These are phyloP conservation scores for Temnothorax rugatulus DNA, from an alignment of 2,888 invertebrate species.

Conservation along the genomic window DNA sequence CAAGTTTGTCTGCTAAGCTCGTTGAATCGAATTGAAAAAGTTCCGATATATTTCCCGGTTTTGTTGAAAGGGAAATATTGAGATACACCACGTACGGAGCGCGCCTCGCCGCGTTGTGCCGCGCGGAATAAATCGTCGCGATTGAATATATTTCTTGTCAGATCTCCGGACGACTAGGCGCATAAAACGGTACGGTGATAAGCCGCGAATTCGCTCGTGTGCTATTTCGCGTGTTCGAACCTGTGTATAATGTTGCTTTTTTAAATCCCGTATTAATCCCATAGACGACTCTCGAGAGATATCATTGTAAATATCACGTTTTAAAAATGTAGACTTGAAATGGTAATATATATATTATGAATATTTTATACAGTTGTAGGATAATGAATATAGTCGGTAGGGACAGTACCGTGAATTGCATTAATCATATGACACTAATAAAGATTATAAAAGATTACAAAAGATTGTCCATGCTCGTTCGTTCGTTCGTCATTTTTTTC, in stretches of 20 bases:
- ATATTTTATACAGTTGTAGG: background rate
- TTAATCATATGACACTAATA: background rate
- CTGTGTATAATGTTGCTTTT: background rate
- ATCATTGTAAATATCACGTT: background rate
- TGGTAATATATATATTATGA: background rate
- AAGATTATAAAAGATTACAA: background rate
- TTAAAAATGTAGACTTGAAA: background rate
- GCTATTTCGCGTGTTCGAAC: conserved; percentile 7
- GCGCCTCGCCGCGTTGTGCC: conserved; percentile 16
- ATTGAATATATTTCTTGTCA: conserved; percentile 51
- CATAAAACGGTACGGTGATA: conserved; percentile 33
- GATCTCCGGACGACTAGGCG: conserved; percentile 8
- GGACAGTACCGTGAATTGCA: background rate
- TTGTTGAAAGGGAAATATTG: conserved; percentile 53
- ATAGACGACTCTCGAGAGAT: background rate
- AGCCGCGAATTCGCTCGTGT: conserved; percentile 25
- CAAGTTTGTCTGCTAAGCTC: conserved; percentile 53
- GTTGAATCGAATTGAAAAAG: conserved; percentile 57
- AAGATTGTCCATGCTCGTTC: too few relatives aligned
- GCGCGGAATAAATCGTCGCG: conserved; percentile 51
- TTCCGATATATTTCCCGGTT: conserved; percentile 50
- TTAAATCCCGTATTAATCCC: background rate
- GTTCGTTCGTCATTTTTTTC: too few relatives aligned
- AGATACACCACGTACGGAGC: conserved; percentile 30
- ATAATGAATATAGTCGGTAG: background rate